phyloP scores from a whole-genome alignment of 2,888 invertebrate genomes.

The Cataglyphis altisquamis region DNA sequence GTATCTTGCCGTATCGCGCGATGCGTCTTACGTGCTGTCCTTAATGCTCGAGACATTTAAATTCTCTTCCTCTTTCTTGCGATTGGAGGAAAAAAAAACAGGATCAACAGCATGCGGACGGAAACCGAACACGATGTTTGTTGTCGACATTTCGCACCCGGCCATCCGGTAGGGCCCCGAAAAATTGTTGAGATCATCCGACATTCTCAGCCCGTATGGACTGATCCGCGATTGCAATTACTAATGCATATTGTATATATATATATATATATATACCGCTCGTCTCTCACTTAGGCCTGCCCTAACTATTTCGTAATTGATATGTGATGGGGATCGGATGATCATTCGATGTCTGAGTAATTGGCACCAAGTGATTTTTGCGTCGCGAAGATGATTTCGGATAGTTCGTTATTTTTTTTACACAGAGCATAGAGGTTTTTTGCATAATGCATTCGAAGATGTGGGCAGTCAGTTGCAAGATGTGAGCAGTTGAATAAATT shows the following conservation, averaged over 20 bases:
- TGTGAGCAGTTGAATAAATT: neutral
- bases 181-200: constrained; percentile 65
- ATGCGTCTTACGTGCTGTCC: constrained; percentile 65
- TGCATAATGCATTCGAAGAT: constrained; percentile 17
- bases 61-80: constrained; percentile 84
- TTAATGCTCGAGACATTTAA: constrained; percentile 77
- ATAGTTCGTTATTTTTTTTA: neutral
- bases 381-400: neutral
- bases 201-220: constrained; percentile 56
- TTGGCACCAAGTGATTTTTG: neutral
- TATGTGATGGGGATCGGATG: neutral
- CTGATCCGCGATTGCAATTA: constrained; percentile 36
- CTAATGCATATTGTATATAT: neutral
- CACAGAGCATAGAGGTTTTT: neutral
- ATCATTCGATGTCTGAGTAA: neutral
- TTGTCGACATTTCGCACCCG: constrained; percentile 76
- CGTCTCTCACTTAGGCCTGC: neutral
- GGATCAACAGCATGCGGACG: constrained; percentile 82
- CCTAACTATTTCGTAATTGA: constrained; percentile 3
- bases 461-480: neutral
- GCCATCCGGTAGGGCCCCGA: constrained; percentile 62
- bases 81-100: constrained; percentile 79
- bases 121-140: constrained; percentile 71
- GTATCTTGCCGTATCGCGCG: constrained; percentile 81
- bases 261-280: neutral